Evolutionary conservation across 2,797 vertebrate species (phyloP).

Genomic region (Thamnophis elegans): DNA sequence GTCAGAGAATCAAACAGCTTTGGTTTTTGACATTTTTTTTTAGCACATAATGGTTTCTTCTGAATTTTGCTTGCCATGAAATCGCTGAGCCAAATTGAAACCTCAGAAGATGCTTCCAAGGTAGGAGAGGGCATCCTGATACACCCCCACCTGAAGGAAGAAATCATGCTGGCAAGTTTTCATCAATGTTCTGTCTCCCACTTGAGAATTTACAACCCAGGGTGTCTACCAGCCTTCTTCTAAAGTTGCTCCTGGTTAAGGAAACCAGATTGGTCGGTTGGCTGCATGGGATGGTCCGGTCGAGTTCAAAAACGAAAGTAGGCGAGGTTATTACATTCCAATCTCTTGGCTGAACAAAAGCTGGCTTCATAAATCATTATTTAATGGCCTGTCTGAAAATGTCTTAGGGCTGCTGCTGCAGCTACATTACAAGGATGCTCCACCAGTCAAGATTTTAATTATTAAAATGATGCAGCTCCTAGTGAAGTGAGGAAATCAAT

Average conservation of each 20-base stretch:
- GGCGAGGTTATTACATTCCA: slow-evolving; percentile 69
- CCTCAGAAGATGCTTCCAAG: neutral
- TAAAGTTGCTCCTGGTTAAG: neutral
- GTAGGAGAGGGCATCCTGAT: neutral
- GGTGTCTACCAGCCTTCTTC: too few relatives aligned
- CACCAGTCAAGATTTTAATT: slow-evolving; percentile 52
- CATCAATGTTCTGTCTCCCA: neutral
- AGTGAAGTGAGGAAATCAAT: slow-evolving; percentile 54
- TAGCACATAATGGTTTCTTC: neutral
- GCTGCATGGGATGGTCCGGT: slow-evolving; percentile 42
- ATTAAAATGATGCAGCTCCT: slow-evolving; percentile 59
- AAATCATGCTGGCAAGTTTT: neutral
- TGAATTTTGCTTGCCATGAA: neutral
- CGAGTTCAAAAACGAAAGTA: slow-evolving; percentile 60
- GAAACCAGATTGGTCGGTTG: slow-evolving; percentile 41
- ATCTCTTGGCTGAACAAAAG: slow-evolving; percentile 72
- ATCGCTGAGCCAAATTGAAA: neutral
- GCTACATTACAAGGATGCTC: slow-evolving; percentile 53
- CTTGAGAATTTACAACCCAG: neutral
- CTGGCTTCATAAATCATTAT: slow-evolving; percentile 72
- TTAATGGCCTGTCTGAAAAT: slow-evolving; percentile 68
- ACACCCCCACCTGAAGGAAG: neutral
- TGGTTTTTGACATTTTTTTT: neutral
- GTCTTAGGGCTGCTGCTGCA: slow-evolving; percentile 64
- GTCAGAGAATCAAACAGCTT: neutral